Evolutionary conservation across 53 echinoderm and acorn worm species (phyloP).

Genomic region (Arbacia lixula): DNA sequence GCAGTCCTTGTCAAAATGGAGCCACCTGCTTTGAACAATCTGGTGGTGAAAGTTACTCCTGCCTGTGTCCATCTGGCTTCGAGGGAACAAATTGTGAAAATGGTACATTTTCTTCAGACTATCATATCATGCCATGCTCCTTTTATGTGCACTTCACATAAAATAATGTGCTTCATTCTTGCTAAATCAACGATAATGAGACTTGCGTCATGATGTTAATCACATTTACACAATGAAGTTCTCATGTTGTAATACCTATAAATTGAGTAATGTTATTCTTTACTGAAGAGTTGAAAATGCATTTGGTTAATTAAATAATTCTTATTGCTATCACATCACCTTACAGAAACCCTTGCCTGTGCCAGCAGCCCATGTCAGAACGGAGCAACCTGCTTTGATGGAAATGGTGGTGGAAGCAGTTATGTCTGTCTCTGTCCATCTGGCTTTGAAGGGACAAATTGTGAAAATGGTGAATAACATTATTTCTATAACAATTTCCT

Average conservation of each 20-base stretch:
- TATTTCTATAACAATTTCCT: no score
- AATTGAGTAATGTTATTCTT: no score
- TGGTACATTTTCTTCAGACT: constrained; percentile 17
- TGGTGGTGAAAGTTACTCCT: neutral
- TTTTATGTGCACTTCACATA: no score
- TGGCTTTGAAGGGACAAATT: neutral
- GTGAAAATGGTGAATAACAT: neutral
- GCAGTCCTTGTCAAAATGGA: no score
- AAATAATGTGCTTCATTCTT: no score
- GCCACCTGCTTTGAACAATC: neutral
- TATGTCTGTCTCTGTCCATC: neutral
- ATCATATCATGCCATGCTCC: no score
- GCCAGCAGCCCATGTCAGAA: neutral
- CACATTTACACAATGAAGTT: no score
- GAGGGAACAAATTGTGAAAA: constrained; percentile 8
- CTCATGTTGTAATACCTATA: no score
- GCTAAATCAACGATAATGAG: no score
- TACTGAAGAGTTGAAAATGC: no score
- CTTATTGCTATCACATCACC: neutral
- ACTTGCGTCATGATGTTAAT: no score
- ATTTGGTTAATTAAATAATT: no score
- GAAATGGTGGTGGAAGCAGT: neutral
- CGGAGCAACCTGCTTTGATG: neutral
- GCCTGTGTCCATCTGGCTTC: constrained; percentile 10
- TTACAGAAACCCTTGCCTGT: constrained; percentile 3